Evolutionary conservation across 2,797 vertebrate genomes (phyloP).

Genomic region (Halcyon leucocephala): DNA sequence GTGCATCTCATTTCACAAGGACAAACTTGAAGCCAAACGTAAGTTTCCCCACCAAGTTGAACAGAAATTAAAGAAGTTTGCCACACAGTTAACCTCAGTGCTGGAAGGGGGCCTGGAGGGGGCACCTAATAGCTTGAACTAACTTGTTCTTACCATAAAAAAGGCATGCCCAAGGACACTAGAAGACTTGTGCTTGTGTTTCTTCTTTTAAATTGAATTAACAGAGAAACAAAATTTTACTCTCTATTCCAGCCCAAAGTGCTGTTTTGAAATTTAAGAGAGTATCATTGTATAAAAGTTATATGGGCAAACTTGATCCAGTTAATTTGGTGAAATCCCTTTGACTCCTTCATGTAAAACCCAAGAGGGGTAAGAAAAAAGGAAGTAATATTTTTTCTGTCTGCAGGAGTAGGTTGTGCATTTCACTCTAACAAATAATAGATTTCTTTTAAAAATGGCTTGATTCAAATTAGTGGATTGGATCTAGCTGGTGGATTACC

Average conservation of each 20-base stretch:
- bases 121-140: neutral
- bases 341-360: neutral
- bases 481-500: neutral
- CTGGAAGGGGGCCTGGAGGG: neutral
- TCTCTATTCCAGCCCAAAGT: neutral
- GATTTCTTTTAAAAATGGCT: neutral
- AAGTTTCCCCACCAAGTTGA: neutral
- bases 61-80: neutral
- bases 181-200: neutral
- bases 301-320: neutral
- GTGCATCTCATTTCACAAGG: neutral
- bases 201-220: neutral
- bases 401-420: neutral
- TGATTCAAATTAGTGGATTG: neutral
- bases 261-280: constrained; percentile 24
- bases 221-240: constrained; percentile 20
- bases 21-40: neutral
- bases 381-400: neutral
- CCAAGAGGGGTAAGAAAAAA: neutral
- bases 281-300: neutral
- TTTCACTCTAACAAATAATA: neutral
- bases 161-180: neutral
- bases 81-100: neutral
- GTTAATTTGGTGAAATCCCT: neutral
- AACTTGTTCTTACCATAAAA: neutral